A percentile compares a stretch with the other conserved stretches of the same genome.
Evolutionary conservation across 2,797 vertebrate genomes (phyloP).

Genomic region (Semotilus atromaculatus): DNA sequence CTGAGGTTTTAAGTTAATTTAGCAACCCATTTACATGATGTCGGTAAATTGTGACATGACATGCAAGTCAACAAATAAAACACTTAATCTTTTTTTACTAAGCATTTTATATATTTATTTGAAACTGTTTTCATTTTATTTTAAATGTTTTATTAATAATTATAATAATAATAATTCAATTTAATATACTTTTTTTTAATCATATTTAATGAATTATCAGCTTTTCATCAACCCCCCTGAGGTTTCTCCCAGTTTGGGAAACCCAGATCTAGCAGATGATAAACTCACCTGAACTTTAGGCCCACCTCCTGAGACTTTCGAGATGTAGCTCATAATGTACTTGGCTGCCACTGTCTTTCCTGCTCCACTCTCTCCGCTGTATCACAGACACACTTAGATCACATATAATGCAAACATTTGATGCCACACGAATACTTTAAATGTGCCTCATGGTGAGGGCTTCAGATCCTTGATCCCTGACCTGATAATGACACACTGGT

Average conservation of each 20-base stretch:
- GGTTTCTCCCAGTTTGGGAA: neutral
- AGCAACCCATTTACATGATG: neutral
- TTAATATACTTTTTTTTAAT: too few relatives aligned
- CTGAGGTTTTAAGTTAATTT: neutral
- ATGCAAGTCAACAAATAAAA: neutral
- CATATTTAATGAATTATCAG: neutral
- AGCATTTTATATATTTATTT: neutral
- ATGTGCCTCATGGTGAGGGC: neutral
- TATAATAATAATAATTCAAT: too few relatives aligned
- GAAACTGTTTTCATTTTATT: neutral
- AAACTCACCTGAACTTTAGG: constrained; percentile 79
- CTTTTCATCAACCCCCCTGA: neutral
- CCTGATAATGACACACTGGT: constrained; percentile 87
- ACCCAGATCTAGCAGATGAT: neutral
- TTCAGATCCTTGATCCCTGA: constrained; percentile 54
- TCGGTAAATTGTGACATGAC: neutral
- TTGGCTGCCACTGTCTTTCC: constrained; percentile 87
- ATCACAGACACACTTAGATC: neutral
- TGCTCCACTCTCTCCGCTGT: constrained; percentile 83
- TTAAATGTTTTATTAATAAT: too few relatives aligned
- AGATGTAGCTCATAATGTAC: constrained; percentile 86
- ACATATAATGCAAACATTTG: neutral
- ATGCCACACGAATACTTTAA: neutral
- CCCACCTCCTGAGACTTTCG: constrained; percentile 85
- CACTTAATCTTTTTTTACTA: neutral